Evolutionary conservation across 30 jellyfish, hydroid and myxozoan genomes (phyloP).

Genomic region (Clytia hemisphaerica): DNA sequence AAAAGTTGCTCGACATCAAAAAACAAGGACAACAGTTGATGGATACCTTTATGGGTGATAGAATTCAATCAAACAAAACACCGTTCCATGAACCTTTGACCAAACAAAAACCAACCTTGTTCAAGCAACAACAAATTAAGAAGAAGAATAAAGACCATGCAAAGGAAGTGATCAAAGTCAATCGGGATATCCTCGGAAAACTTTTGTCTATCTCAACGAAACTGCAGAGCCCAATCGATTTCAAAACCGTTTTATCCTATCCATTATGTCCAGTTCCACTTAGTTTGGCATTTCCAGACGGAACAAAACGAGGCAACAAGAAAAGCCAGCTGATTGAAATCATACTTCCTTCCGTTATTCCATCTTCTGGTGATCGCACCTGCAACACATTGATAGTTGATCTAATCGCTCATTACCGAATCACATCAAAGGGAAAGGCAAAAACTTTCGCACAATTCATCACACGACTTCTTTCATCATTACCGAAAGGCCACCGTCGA

Average conservation of each 20-base stretch:
- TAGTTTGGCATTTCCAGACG: slow-evolving; percentile 13
- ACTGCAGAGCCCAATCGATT: not conserved
- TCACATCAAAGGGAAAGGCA: not conserved
- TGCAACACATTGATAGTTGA: not conserved
- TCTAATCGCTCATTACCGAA: not conserved
- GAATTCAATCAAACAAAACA: too few species aligned
- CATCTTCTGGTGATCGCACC: not conserved
- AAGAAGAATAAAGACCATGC: not conserved
- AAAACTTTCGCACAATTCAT: not conserved
- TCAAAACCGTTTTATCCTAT: not conserved
- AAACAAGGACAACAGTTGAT: too few species aligned
- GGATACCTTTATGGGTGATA: too few species aligned
- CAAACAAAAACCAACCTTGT: not conserved
- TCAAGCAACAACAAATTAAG: not conserved
- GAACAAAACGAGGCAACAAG: not conserved
- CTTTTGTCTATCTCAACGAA: not conserved
- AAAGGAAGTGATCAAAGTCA: not conserved
- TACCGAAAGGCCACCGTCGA: not conserved
- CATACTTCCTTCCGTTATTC: not conserved
- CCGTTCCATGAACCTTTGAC: not conserved
- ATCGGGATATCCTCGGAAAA: not conserved
- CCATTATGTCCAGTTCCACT: not conserved
- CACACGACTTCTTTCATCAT: not conserved
- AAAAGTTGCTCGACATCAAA: too few species aligned
- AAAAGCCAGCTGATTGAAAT: not conserved